These are phyloP conservation scores for Grallaria varia DNA, from an alignment of 2,113 vertebrate species.

Conservation along the genomic window DNA sequence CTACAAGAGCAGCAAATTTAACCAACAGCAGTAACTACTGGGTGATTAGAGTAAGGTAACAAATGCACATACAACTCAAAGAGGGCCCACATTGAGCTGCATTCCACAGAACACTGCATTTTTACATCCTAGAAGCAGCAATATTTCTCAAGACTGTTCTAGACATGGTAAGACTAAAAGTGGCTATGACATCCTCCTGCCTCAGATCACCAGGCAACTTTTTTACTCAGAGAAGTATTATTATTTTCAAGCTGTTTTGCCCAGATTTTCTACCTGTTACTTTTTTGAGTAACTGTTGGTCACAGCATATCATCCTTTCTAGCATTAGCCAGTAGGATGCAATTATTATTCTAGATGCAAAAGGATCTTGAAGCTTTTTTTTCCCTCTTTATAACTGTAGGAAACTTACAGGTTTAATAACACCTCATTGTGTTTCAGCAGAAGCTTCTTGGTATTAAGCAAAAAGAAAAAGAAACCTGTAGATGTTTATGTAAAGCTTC, in stretches of 20 bases:
- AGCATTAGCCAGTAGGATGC: not conserved
- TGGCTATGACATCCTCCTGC: not conserved
- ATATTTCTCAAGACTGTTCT: not conserved
- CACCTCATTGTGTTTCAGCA: not conserved
- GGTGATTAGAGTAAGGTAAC: not conserved
- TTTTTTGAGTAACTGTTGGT: not conserved
- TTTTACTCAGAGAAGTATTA: not conserved
- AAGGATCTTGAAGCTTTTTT: not conserved
- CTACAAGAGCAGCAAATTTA: not conserved
- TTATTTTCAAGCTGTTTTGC: not conserved
- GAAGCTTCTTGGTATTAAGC: not conserved
- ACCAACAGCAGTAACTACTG: not conserved
- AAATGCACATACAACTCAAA: not conserved
- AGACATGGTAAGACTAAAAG: not conserved
- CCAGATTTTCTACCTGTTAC: not conserved
- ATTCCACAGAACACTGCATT: not conserved
- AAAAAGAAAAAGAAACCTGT: not conserved
- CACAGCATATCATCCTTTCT: not conserved
- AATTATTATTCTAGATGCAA: not conserved
- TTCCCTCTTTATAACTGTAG: not conserved
- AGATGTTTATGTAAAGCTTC: not conserved
- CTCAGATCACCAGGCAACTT: not conserved
- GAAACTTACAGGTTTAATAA: not conserved
- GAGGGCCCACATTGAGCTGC: fast-evolving
- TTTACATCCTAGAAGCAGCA: not conserved